Conservation (phyloP, 2,888 invertebrate genomes). For the Kuschelorhynchus macadamiae region DNA sequence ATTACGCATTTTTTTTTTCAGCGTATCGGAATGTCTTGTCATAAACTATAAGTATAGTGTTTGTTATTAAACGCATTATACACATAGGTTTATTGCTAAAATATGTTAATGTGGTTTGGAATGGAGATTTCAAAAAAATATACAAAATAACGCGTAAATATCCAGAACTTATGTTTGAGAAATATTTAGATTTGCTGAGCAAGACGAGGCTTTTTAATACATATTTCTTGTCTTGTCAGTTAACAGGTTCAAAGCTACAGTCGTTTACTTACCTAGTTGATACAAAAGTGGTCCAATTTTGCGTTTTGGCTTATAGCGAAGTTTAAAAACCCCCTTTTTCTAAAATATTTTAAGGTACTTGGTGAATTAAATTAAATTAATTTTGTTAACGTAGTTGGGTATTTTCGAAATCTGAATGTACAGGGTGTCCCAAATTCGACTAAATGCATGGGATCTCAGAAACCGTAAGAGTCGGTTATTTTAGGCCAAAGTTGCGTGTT, state of each 20-base stretch:
- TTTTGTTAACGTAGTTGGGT: too few relatives aligned
- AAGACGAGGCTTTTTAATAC: conserved; percentile 37
- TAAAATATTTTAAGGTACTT: too few relatives aligned
- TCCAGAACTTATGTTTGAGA: conserved; percentile 17
- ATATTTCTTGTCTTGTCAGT: conserved; percentile 35
- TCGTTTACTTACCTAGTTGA: not conserved
- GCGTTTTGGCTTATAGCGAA: too few relatives aligned
- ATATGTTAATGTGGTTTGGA: conserved; percentile 40
- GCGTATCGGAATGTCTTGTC: conserved; percentile 18
- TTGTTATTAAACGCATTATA: conserved; percentile 39
- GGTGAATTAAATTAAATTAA: too few relatives aligned
- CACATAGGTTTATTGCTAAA: conserved; percentile 34
- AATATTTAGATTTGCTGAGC: conserved; percentile 18
- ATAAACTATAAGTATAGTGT: conserved; percentile 41
- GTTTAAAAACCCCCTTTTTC: too few relatives aligned
- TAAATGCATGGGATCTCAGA: too few relatives aligned
- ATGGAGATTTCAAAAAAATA: conserved; percentile 27
- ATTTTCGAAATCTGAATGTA: too few relatives aligned
- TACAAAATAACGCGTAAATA: conserved; percentile 20
- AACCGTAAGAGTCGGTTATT: too few relatives aligned
- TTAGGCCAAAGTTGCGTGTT: too few relatives aligned
- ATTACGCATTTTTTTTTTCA: conserved; percentile 21
- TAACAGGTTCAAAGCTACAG: not conserved
- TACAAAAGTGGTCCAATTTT: too few relatives aligned
- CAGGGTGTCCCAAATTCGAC: too few relatives aligned